Evolutionary conservation across 2,888 invertebrate species (phyloP).

Genomic region (Archaeoteleia sp.): DNA sequence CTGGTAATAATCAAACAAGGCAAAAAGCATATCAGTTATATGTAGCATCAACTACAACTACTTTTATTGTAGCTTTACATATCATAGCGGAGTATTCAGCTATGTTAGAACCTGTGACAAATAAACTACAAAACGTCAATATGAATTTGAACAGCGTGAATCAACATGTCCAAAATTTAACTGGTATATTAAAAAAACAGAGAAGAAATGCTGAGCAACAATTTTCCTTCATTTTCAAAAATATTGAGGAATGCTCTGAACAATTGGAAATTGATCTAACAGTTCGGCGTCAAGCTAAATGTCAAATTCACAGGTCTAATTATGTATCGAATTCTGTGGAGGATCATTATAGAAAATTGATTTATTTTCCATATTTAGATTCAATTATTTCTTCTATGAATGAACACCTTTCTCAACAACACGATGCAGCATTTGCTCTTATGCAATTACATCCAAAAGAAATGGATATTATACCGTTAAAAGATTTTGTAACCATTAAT

Average conservation of each 20-base stretch:
- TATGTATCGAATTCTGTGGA: constrained; percentile 1
- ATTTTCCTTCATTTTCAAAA: no score
- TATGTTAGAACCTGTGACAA: no score
- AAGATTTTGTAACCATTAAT: not conserved
- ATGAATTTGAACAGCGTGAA: constrained; percentile 6
- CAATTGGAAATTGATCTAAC: constrained; percentile 2
- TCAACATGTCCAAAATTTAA: constrained; percentile 5
- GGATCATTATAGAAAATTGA: constrained; percentile 1
- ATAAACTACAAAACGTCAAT: constrained; percentile 1
- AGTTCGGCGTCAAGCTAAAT: not conserved
- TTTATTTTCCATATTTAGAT: constrained; percentile 16
- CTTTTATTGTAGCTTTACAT: no score
- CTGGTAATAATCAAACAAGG: no score
- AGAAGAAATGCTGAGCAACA: constrained; percentile 3
- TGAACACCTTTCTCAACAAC: not conserved
- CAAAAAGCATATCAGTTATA: no score
- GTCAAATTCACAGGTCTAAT: constrained; percentile 9
- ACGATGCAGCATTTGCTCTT: not conserved
- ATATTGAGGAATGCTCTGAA: not conserved
- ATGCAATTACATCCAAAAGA: not conserved
- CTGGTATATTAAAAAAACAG: not conserved
- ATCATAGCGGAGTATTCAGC: no score
- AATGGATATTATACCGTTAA: not conserved
- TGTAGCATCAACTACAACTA: no score
- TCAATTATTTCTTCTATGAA: constrained; percentile 6